These are phyloP conservation scores for Entomyzon cyanotis DNA, from an alignment of 2,113 vertebrate species.

Conservation along the genomic window DNA sequence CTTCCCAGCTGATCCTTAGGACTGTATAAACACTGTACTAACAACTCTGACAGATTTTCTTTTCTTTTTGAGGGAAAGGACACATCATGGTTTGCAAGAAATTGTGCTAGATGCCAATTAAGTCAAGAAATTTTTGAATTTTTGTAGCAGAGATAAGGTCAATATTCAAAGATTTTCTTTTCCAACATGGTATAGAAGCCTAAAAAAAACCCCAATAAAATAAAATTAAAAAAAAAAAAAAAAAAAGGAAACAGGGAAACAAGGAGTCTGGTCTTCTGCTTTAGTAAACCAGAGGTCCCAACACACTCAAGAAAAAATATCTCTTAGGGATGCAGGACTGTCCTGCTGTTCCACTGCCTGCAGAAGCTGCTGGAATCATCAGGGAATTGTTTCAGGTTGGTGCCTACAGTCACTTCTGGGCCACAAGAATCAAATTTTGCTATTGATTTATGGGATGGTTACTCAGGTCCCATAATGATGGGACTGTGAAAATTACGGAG, in stretches of 20 bases:
- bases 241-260: neutral
- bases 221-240: accelerated
- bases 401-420: accelerated
- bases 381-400: neutral
- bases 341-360: neutral
- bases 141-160: neutral
- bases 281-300: neutral
- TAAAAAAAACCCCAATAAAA: neutral
- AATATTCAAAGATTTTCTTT: neutral
- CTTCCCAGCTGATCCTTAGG: neutral
- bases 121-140: neutral
- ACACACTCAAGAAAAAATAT: neutral
- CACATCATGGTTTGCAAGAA: neutral
- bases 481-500: neutral
- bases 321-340: neutral
- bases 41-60: neutral
- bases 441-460: neutral
- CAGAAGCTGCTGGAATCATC: neutral
- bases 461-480: neutral
- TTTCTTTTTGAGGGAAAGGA: neutral
- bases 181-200: accelerated
- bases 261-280: neutral
- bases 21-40: neutral
- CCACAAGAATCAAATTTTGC: accelerated
- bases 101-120: neutral